A percentile compares a stretch with the other conserved stretches of the same genome.
Conservation (phyloP, 2,888 invertebrate species). For the Palloptera scutellata region DNA sequence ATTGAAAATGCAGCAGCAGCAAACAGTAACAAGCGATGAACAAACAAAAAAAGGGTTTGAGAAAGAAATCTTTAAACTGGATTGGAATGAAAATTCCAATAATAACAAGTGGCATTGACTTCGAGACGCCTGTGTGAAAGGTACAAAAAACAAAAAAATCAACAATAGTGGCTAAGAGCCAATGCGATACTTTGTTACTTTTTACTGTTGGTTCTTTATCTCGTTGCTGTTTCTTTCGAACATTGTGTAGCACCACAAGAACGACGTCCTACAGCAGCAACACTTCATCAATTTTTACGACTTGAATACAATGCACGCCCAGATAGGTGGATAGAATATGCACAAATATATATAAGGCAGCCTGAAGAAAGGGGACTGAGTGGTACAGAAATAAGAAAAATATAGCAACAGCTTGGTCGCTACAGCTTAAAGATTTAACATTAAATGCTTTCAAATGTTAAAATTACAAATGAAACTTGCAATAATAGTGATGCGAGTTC, state of each 20-base stretch:
- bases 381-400: background rate
- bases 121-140: too few species aligned
- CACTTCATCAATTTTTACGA: constrained; percentile 44
- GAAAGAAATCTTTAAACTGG: background rate
- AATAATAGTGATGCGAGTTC: too few species aligned
- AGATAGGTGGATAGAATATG: background rate
- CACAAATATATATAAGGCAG: too few species aligned
- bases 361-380: too few species aligned
- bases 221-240: too few species aligned
- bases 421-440: too few species aligned
- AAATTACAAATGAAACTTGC: too few species aligned
- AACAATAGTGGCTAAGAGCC: constrained; percentile 15
- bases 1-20: background rate
- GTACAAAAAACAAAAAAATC: too few species aligned
- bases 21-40: background rate
- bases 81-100: constrained; percentile 30
- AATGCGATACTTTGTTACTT: too few species aligned
- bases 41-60: background rate
- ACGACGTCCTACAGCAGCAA: constrained; percentile 36
- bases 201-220: constrained; percentile 23
- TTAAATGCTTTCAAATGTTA: too few species aligned
- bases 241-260: too few species aligned
- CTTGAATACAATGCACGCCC: constrained; percentile 28
- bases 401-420: too few species aligned
- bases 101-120: constrained; percentile 44